Percentiles rank a stretch among this genome's conserved stretches.
Conservation (phyloP, 1,140 invertebrate genomes). For the Aphaenogaster floridana region DNA sequence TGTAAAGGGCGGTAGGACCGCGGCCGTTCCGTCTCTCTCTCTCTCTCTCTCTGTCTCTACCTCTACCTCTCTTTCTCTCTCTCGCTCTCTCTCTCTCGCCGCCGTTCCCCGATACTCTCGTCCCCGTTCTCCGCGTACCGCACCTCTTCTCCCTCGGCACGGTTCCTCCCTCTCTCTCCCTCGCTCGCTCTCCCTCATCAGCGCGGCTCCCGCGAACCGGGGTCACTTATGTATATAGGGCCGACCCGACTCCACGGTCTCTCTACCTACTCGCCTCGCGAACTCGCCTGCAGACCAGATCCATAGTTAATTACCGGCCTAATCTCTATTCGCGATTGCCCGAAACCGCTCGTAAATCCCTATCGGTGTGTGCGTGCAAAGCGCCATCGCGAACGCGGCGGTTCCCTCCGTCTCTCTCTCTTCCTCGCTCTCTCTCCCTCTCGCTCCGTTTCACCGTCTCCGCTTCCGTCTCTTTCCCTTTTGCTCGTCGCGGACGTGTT, state of each 20-base stretch:
- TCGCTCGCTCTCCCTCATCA: slow-evolving; percentile 70
- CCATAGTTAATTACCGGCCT: slow-evolving; percentile 87
- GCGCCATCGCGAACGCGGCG: slow-evolving; percentile 67
- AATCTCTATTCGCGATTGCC: slow-evolving; percentile 87
- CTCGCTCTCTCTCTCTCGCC: slow-evolving; percentile 24
- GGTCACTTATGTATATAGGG: slow-evolving; percentile 84
- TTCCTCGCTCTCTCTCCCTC: slow-evolving; percentile 45
- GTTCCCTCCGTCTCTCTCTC: slow-evolving; percentile 33
- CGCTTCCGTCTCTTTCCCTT: slow-evolving; percentile 50
- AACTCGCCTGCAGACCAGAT: slow-evolving; percentile 84
- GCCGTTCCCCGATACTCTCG: slow-evolving; percentile 51
- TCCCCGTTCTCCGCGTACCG: slow-evolving; percentile 40
- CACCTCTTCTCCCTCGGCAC: slow-evolving; percentile 45
- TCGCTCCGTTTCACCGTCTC: slow-evolving; percentile 20
- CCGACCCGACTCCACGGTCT: slow-evolving; percentile 70
- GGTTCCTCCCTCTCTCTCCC: slow-evolving; percentile 57
- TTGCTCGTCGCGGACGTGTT: slow-evolving; percentile 54
- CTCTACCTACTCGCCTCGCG: slow-evolving; percentile 79
- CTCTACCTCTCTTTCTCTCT: slow-evolving; percentile 25
- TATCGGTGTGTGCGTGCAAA: slow-evolving; percentile 83
- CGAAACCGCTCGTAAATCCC: slow-evolving; percentile 87
- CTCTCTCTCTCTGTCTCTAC: slow-evolving; percentile 19
- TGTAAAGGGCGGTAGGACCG: slow-evolving; percentile 76
- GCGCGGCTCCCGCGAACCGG: slow-evolving; percentile 80
- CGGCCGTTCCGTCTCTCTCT: slow-evolving; percentile 47